These are phyloP conservation scores for Machimus atricapillus DNA, from an alignment of 2,888 invertebrate species.

Conservation along the genomic window DNA sequence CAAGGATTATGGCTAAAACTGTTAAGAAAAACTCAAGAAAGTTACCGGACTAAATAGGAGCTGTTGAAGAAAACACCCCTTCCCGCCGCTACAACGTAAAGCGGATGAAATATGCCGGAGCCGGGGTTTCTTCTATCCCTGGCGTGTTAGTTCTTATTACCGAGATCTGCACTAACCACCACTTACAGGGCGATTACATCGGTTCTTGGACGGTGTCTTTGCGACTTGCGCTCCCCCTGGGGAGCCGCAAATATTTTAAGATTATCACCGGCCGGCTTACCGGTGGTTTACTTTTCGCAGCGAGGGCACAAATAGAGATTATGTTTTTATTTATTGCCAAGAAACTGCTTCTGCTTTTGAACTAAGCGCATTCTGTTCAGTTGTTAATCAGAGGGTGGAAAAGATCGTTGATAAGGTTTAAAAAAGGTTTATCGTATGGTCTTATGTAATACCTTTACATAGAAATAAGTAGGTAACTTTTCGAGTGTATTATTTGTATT, in stretches of 20 bases:
- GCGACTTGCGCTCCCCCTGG: background rate
- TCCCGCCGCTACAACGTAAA: background rate
- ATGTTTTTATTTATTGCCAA: background rate
- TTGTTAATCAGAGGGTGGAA: background rate
- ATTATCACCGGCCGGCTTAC: background rate
- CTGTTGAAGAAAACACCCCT: background rate
- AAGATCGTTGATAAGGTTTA: background rate
- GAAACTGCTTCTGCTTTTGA: background rate
- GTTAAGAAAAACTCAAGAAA: constrained; percentile 4
- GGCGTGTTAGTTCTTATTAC: constrained; percentile 27
- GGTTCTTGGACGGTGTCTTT: background rate
- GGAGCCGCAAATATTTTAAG: background rate
- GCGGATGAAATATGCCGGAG: constrained; percentile 17
- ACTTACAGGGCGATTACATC: constrained; percentile 31
- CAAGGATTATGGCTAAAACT: background rate
- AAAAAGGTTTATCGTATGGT: background rate
- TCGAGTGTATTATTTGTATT: too few relatives aligned
- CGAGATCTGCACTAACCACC: constrained; percentile 20
- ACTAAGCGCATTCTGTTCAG: background rate
- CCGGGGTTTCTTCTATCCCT: background rate
- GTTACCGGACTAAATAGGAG: background rate
- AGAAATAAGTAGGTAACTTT: too few relatives aligned
- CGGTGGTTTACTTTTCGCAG: background rate
- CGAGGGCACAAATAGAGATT: background rate
- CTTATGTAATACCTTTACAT: too few relatives aligned